These are phyloP conservation scores for Thalassarche chlororhynchos DNA, from an alignment of 2,113 vertebrate genomes.

Conservation along the genomic window DNA sequence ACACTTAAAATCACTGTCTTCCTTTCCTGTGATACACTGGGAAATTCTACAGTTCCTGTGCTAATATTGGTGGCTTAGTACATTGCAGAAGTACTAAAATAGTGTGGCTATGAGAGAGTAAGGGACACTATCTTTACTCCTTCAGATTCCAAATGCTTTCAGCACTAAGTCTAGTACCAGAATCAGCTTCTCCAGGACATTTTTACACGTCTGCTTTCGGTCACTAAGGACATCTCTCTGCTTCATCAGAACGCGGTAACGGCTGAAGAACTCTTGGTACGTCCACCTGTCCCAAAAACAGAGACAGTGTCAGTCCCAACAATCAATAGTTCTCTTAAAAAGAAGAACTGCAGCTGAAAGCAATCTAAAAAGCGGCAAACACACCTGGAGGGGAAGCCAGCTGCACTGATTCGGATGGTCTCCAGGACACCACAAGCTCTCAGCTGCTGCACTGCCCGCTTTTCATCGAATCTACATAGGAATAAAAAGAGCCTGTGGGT, in stretches of 20 bases:
- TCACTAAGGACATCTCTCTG: conserved; percentile 94
- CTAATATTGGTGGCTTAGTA: not conserved
- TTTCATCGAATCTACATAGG: conserved; percentile 90
- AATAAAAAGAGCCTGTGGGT: not conserved
- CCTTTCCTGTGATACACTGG: not conserved
- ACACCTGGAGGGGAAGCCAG: conserved; percentile 96
- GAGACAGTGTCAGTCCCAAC: not conserved
- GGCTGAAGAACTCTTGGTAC: conserved; percentile 98
- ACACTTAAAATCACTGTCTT: not conserved
- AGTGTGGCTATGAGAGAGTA: not conserved
- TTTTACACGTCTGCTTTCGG: conserved; percentile 93
- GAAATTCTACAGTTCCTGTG: not conserved
- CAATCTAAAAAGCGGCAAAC: not conserved
- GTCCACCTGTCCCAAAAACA: conserved; percentile 87
- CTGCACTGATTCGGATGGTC: conserved; percentile 96
- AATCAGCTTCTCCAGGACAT: conserved; percentile 94
- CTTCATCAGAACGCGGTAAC: conserved; percentile 97
- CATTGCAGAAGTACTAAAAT: not conserved
- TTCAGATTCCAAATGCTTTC: not conserved
- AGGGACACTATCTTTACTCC: not conserved
- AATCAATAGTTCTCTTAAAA: not conserved
- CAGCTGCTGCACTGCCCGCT: conserved; percentile 96
- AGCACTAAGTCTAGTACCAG: conserved; percentile 76
- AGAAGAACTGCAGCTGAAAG: not conserved
- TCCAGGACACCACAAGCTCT: conserved; percentile 96